A percentile compares a stretch with the other conserved stretches of the same genome.
Conservation (phyloP, 2,797 vertebrate species). For the Schizothorax lantsangensis region DNA sequence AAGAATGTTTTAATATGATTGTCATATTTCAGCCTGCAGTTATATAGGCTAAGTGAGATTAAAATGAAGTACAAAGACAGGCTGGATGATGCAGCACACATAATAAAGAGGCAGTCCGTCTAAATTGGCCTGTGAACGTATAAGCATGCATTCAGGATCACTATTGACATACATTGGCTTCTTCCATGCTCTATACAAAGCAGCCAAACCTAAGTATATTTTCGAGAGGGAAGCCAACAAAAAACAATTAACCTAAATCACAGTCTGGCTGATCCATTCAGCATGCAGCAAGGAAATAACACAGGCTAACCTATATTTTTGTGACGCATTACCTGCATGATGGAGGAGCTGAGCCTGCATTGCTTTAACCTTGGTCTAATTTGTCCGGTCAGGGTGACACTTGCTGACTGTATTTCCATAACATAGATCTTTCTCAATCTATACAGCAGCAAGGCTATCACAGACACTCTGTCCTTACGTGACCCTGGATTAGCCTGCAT, state of each 20-base stretch:
- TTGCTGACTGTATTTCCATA: constrained; percentile 43
- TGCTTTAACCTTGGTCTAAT: constrained; percentile 49
- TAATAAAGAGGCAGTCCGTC: constrained; percentile 50
- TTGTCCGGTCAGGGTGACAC: constrained; percentile 37
- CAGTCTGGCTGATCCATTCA: not conserved
- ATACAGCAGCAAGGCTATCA: constrained; percentile 1
- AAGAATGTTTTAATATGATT: constrained; percentile 74
- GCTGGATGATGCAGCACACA: constrained; percentile 65
- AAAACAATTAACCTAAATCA: not conserved
- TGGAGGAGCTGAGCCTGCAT: constrained; percentile 42
- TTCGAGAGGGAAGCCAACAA: not conserved
- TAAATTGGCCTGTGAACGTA: not conserved
- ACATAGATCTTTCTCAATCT: constrained; percentile 28
- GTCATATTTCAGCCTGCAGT: constrained; percentile 69
- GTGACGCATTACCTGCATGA: constrained; percentile 18
- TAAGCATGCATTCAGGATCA: not conserved
- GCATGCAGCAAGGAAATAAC: constrained; percentile 22
- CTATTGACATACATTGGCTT: constrained; percentile 1
- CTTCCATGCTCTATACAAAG: not conserved
- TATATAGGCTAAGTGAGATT: constrained; percentile 71
- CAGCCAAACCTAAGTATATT: not conserved
- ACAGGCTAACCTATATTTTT: constrained; percentile 33
- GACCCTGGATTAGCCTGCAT: constrained; percentile 21
- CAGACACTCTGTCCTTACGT: constrained; percentile 26
- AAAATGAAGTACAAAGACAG: constrained; percentile 68